These are phyloP conservation scores for Anthoscopus minutus DNA, from an alignment of 2,113 vertebrate genomes.

Conservation along the genomic window DNA sequence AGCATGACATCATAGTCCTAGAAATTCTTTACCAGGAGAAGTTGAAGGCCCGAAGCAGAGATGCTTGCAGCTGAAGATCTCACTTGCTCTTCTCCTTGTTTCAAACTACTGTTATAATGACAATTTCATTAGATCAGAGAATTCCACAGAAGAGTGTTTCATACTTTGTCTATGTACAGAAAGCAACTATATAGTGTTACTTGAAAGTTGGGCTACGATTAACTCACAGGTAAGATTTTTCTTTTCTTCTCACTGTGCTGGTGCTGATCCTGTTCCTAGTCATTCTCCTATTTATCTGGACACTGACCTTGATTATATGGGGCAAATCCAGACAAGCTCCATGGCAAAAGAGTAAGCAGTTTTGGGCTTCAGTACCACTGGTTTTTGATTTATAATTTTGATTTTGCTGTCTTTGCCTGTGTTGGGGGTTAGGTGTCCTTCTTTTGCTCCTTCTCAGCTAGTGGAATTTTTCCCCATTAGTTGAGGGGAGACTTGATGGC, in stretches of 20 bases:
- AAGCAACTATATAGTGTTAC: neutral
- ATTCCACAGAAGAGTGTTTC: neutral
- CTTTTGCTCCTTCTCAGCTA: too few relatives aligned
- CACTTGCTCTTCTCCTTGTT: neutral
- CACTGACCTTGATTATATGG: neutral
- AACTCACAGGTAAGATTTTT: neutral
- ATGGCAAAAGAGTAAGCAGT: neutral
- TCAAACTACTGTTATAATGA: neutral
- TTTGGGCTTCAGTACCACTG: neutral
- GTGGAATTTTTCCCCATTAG: too few relatives aligned
- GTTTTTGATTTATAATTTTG: neutral
- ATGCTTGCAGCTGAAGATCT: neutral
- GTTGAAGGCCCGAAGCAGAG: neutral
- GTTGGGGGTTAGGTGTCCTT: too few relatives aligned
- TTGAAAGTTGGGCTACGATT: neutral
- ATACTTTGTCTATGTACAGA: neutral
- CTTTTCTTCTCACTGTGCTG: neutral
- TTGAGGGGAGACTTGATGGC: too few relatives aligned
- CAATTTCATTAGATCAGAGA: neutral
- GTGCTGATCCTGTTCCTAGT: neutral
- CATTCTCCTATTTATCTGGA: neutral
- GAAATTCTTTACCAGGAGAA: neutral
- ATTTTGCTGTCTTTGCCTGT: neutral
- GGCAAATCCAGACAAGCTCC: neutral
- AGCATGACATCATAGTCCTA: neutral